Percentiles rank a stretch among this genome's conserved stretches.
Evolutionary conservation across 2,113 vertebrate genomes (phyloP).

Genomic region (Paracanthobrama guichenoti): DNA sequence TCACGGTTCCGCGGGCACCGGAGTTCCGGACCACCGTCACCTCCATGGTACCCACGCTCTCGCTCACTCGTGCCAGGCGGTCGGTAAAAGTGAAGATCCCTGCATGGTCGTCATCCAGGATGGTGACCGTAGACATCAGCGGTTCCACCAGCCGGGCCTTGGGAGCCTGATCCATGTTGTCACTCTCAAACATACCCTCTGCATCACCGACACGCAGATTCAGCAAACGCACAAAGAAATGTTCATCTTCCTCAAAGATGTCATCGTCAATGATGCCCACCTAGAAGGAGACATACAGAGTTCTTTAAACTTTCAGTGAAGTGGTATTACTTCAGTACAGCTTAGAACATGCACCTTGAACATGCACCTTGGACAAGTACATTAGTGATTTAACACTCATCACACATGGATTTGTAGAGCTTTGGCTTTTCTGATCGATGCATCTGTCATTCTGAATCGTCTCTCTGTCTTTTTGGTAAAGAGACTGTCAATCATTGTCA

Average conservation of each 20-base stretch:
- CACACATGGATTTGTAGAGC: background rate
- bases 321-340: background rate
- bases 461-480: slow-evolving; percentile 68
- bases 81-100: slow-evolving; percentile 95
- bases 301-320: background rate
- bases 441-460: background rate
- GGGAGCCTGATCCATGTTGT: slow-evolving; percentile 77
- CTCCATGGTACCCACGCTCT: slow-evolving; percentile 93
- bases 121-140: slow-evolving; percentile 89
- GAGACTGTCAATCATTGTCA: slow-evolving; percentile 51
- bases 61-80: slow-evolving; percentile 83
- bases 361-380: slow-evolving; percentile 16
- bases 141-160: slow-evolving; percentile 85
- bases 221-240: slow-evolving; percentile 94
- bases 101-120: slow-evolving; percentile 95
- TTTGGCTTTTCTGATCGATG: background rate
- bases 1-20: slow-evolving; percentile 89
- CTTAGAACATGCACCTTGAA: background rate
- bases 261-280: slow-evolving; percentile 97
- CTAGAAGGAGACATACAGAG: slow-evolving; percentile 50
- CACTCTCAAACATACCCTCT: slow-evolving; percentile 92
- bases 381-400: background rate
- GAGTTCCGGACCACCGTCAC: slow-evolving; percentile 89
- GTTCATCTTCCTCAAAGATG: slow-evolving; percentile 97
- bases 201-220: slow-evolving; percentile 91